Evolutionary conservation across 1,140 invertebrate genomes (phyloP).

Genomic region (Brachionus angularis): DNA sequence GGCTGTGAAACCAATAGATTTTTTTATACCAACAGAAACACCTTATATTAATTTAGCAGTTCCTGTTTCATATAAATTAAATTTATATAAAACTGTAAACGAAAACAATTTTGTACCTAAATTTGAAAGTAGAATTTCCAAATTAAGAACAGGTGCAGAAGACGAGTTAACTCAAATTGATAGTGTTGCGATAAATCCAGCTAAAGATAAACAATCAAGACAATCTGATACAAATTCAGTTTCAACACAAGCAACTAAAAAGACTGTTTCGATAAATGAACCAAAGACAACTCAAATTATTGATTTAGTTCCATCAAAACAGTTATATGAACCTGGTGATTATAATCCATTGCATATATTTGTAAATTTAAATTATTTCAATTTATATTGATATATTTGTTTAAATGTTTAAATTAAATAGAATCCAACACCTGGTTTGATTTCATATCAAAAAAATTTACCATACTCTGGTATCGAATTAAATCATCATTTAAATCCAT

Average conservation of each 20-base stretch:
- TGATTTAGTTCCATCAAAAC: constrained; percentile 49
- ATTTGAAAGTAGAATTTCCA: not conserved
- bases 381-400: not conserved
- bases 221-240: not conserved
- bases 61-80: constrained; percentile 20
- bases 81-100: not conserved
- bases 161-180: constrained; percentile 44
- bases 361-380: constrained; percentile 48
- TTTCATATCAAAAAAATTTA: constrained; percentile 52
- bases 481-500: constrained; percentile 56
- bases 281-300: not conserved
- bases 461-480: constrained; percentile 54
- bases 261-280: constrained; percentile 6
- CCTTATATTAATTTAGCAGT: constrained; percentile 50
- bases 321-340: constrained; percentile 54
- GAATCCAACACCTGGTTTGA: constrained; percentile 56
- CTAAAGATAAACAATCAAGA: not conserved
- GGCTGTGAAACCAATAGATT: constrained; percentile 49
- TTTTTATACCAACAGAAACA: constrained; percentile 53
- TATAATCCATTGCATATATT: constrained; percentile 57
- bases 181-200: not conserved
- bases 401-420: constrained; percentile 39
- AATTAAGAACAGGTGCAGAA: constrained; percentile 53
- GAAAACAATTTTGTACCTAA: constrained; percentile 18
- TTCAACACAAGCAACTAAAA: too few relatives aligned